These are phyloP conservation scores for Mnemiopsis leidyi DNA, from an alignment of 37 sponge, comb jelly and placozoan species.

Conservation along the genomic window DNA sequence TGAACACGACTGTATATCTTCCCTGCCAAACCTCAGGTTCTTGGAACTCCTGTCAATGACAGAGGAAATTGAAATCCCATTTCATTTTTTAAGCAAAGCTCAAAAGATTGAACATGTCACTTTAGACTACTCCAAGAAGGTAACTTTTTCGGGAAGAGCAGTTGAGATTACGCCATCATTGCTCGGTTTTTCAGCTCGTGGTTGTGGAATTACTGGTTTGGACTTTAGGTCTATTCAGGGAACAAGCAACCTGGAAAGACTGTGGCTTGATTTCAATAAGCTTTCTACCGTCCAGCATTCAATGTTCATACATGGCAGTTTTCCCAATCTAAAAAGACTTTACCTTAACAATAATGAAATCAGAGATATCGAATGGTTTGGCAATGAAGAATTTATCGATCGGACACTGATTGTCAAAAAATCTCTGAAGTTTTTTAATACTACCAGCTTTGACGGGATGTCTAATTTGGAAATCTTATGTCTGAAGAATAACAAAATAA, in stretches of 20 bases:
- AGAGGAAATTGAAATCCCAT: not conserved
- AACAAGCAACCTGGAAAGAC: not conserved
- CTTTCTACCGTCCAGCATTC: not conserved
- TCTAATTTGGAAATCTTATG: not conserved
- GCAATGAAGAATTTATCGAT: not conserved
- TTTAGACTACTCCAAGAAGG: not conserved
- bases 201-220: not conserved
- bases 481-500: not conserved
- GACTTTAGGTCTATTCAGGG: conserved; percentile 35
- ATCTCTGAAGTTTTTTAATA: not conserved
- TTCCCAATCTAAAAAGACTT: not conserved
- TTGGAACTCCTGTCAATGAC: not conserved
- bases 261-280: conserved; percentile 29
- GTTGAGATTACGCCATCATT: not conserved
- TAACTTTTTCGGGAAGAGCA: not conserved
- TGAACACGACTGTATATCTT: conserved; percentile 4
- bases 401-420: not conserved
- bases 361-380: conserved; percentile 46
- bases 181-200: not conserved
- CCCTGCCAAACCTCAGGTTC: not conserved
- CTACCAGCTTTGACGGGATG: not conserved
- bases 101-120: not conserved
- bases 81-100: not conserved
- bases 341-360: conserved; percentile 22
- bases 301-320: conserved; percentile 5